These are phyloP conservation scores for Rutilus rutilus DNA, from an alignment of 2,113 vertebrate species.

Conservation along the genomic window DNA sequence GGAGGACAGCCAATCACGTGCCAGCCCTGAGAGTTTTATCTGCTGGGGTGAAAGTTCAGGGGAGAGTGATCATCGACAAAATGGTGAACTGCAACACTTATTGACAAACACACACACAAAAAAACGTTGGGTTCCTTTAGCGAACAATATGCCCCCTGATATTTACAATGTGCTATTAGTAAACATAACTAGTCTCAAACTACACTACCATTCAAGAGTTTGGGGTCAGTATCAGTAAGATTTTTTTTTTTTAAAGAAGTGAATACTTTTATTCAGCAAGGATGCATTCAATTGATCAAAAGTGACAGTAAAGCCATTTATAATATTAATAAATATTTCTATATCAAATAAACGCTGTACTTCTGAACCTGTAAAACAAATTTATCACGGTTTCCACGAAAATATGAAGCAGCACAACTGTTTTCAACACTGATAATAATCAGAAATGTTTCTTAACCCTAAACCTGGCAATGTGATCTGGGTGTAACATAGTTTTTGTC, in stretches of 20 bases:
- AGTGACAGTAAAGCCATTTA: background rate
- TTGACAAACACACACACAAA: background rate
- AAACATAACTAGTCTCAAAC: too few species aligned
- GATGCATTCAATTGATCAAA: background rate
- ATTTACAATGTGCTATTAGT: background rate
- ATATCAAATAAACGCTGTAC: background rate
- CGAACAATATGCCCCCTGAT: background rate
- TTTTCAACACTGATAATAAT: background rate
- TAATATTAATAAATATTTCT: background rate
- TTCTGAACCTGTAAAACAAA: background rate
- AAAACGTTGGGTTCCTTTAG: background rate
- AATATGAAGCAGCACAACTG: background rate
- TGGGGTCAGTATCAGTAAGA: background rate
- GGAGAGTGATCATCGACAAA: constrained; percentile 42
- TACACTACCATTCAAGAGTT: background rate
- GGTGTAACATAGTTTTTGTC: too few species aligned
- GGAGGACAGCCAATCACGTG: constrained; percentile 14
- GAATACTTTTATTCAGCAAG: background rate
- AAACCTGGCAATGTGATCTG: too few species aligned
- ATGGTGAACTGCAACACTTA: constrained; percentile 48
- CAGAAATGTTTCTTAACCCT: background rate
- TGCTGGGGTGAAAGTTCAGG: constrained; percentile 51
- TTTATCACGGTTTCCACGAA: background rate
- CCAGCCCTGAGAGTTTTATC: background rate
- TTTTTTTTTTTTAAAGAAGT: background rate